Conservation (phyloP, 1,140 invertebrate genomes). For the Planococcus citri region DNA sequence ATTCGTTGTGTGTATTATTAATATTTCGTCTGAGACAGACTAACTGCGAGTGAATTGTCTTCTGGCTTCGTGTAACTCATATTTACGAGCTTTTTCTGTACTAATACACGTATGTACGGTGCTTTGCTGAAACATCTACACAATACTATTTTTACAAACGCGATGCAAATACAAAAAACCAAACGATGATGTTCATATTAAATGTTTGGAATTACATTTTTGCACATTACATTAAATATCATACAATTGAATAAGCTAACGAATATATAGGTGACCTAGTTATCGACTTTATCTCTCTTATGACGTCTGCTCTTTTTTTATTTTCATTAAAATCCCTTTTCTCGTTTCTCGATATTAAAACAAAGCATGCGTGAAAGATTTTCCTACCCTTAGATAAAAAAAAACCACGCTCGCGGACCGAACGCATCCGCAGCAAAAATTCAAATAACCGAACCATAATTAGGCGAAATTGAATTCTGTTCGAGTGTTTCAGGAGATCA, state of each 20-base stretch:
- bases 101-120: too few species aligned
- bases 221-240: too few species aligned
- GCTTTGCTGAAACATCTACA: too few species aligned
- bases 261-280: constrained; percentile 4
- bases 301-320: background rate
- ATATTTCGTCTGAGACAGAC: too few species aligned
- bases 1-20: too few species aligned
- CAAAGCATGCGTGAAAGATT: background rate
- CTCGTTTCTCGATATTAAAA: background rate
- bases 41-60: too few species aligned
- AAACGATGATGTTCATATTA: too few species aligned
- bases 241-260: background rate
- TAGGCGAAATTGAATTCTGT: background rate
- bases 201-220: too few species aligned
- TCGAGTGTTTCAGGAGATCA: background rate
- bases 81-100: too few species aligned
- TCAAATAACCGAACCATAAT: background rate
- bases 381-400: background rate
- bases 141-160: too few species aligned
- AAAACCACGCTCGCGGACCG: background rate
- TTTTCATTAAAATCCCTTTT: background rate
- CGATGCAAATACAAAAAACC: too few species aligned
- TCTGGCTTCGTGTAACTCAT: too few species aligned
- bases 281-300: constrained; percentile 9
- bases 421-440: background rate